Base-by-base conservation (phyloP, 2,888 invertebrate species). In the Acrobasis consociella region DNA sequence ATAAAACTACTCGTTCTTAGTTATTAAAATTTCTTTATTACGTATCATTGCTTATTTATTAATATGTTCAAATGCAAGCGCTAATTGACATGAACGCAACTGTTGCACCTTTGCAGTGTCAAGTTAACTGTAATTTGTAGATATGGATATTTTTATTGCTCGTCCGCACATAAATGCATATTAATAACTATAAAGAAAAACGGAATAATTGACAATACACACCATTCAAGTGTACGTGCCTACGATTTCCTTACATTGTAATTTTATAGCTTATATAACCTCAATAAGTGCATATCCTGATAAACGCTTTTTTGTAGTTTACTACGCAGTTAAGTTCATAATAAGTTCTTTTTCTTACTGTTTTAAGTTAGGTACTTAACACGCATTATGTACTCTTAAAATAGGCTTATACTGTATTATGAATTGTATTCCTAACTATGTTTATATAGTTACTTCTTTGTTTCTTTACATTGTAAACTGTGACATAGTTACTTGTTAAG, bases 281-380 rank as follows among this genome's bases (percentile, higher is more conserved):
- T 17, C 53, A 55, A 53, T 62, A 61, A 49, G 46, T 55, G 42
- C 31, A 31, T 31, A 31, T 31, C 31, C 31, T 39, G 72, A 76
- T 70, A 82, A 71, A 74, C 80, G 75, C 77, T 80, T 77, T 81
- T 77, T 53, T 77, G 74, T 72, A 79, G 74, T 80, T 85, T 80
- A 85, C 78, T 77, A 75, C 74, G 76, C 70, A 74, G 70, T 83
- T 78, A 83, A 84, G 76, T 63, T 71, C 69, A 70, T 77, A 72
- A 78, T 75, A 42, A 72, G 67, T 64, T 67, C 70, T 65, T 67
- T 68, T 71, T 70, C 67, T 69, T 2, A 67, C 67, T 62, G 68
- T 66, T 70, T 67, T 74, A 72, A 75, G 71, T 72, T 75, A 75
- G 71, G 72, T 75, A 71, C 70, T 63, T 65, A 65, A 66, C 71